Evolutionary conservation across 2,797 vertebrate genomes (phyloP), one percentile per base, ranked within the genome.

Genomic region (Melopsittacus undulatus): DNA sequence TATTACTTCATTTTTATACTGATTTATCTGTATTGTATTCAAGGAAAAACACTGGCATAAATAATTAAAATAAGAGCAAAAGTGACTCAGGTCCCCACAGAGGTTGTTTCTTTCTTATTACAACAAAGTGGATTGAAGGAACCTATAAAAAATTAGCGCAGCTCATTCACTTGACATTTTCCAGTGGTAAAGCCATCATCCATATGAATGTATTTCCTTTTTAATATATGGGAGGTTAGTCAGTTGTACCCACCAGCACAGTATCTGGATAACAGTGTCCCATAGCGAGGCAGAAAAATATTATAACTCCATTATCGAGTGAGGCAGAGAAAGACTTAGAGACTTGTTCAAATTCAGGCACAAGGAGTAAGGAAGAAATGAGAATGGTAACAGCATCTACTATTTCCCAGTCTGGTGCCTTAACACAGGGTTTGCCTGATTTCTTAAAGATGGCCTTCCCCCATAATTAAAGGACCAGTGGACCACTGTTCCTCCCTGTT

Each of bases 161-260:
- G 54, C 91, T 92, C 79, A 66, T 88, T 84, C 83, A 70, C 32
- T 88, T 95, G 91, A 84, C n/a, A 30, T 94, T 94, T 95, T 79
- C 56, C 80, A 74, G 59, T 90, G 46, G 76, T 76, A 83, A 78
- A 94, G 51, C 27, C 59, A 92, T 63, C 49, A 88, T 86, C 82
- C 36, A 46, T 90, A 59, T 78, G 75, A 87, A 54, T 38, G 36
- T 79, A 61, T 76, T 86, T 92, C 85, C 66, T 93, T 94, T 93
- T 86, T 79, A 91, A 91, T 93, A 80, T 83, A 49, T 80, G n/a
- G 61, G 38, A 81, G 52, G 81, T 83, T 81, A 87, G 69, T 95
- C 77, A 83, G 5, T 23, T 88, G 51, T 42, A 64, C 46, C 32
- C 67, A 83, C 91, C 87, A 84, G 52, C 34, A 48, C 74, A 84